Percentiles rank a stretch among this genome's conserved stretches.
phyloP scores from a whole-genome alignment of 2,113 vertebrate genomes.

The Pelusios castaneus region DNA sequence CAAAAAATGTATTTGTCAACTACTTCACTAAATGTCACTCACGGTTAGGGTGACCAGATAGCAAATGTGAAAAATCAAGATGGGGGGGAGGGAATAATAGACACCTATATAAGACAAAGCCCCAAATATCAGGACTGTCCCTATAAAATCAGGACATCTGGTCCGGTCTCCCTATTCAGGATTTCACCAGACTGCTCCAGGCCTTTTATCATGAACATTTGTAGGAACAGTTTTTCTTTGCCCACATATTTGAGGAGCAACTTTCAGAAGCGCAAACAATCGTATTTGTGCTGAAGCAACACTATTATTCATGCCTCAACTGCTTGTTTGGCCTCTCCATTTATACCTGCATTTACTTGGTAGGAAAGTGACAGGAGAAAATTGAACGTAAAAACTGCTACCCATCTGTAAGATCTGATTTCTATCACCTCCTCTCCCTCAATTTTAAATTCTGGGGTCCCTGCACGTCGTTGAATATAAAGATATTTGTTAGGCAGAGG shows the following conservation, averaged over 20 bases:
- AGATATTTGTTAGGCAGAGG: neutral
- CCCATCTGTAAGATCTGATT: neutral
- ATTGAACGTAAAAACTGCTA: neutral
- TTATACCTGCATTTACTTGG: neutral
- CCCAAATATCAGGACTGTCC: too few relatives aligned
- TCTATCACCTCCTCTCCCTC: constrained; percentile 9
- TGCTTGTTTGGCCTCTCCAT: neutral
- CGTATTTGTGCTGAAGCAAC: too few relatives aligned
- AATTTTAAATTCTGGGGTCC: neutral
- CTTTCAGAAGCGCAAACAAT: too few relatives aligned
- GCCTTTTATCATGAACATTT: neutral
- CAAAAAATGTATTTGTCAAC: neutral
- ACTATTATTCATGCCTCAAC: neutral
- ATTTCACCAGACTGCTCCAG: neutral
- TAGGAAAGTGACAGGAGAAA: constrained; percentile 1
- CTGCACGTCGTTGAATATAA: neutral
- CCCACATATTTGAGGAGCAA: too few relatives aligned
- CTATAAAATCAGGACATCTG: too few relatives aligned
- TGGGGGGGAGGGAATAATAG: too few relatives aligned
- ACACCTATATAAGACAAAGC: too few relatives aligned
- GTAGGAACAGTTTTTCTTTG: neutral
- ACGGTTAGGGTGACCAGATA: too few relatives aligned
- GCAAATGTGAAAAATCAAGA: too few relatives aligned
- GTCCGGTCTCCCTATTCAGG: neutral
- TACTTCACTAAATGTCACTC: neutral